These are phyloP conservation scores for Chelonia mydas DNA, from an alignment of 2,797 vertebrate genomes.

Conservation along the genomic window DNA sequence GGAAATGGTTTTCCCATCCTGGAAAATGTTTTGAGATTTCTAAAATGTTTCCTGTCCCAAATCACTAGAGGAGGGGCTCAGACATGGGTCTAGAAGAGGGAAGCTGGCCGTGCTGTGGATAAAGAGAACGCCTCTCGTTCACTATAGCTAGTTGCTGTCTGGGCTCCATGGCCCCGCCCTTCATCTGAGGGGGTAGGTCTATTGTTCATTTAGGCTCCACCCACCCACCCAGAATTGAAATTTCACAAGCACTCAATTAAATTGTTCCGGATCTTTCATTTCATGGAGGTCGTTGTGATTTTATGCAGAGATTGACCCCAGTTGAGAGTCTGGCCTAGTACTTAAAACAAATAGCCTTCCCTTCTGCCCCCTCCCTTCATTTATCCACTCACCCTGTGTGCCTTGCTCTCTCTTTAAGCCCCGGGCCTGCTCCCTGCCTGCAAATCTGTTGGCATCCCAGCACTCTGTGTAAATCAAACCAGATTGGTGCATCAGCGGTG, in stretches of 20 bases:
- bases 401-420: neutral
- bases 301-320: too few species aligned
- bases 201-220: neutral
- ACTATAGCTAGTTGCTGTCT: neutral
- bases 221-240: neutral
- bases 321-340: neutral
- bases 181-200: neutral
- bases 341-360: neutral
- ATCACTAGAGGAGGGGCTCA: too few species aligned
- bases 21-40: too few species aligned
- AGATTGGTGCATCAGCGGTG: neutral
- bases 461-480: accelerated
- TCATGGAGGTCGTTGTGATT: neutral
- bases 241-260: neutral
- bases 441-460: neutral
- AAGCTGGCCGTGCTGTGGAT: neutral
- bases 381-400: too few species aligned
- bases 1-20: too few species aligned
- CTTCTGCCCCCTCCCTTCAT: neutral
- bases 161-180: neutral
- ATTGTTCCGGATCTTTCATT: neutral
- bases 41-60: too few species aligned
- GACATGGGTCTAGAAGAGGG: neutral
- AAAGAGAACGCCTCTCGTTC: neutral
- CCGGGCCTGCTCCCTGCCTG: neutral